Conservation (phyloP, 2,797 vertebrate genomes). For the Cephalopachus bancanus region DNA sequence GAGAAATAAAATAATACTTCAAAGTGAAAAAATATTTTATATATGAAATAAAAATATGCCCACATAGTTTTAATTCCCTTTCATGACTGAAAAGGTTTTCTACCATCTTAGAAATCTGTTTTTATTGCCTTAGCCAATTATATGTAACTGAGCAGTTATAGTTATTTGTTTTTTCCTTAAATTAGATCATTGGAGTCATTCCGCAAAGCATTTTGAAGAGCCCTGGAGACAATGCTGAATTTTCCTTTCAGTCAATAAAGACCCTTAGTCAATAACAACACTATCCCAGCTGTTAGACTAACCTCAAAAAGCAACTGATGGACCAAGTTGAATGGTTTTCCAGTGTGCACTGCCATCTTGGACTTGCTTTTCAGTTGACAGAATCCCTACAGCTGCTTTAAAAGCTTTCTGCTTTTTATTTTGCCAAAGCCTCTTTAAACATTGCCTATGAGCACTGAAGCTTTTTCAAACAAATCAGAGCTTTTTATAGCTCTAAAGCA, state of each 20-base stretch:
- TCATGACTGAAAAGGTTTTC: slow-evolving; percentile 28
- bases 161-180: not conserved
- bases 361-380: slow-evolving; percentile 65
- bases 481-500: slow-evolving; percentile 79
- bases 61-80: slow-evolving; percentile 52
- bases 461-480: slow-evolving; percentile 81
- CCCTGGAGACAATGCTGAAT: not conserved
- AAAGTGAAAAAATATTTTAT: slow-evolving; percentile 48
- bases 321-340: slow-evolving; percentile 55
- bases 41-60: slow-evolving; percentile 51
- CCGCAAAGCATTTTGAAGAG: slow-evolving; percentile 34
- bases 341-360: slow-evolving; percentile 65
- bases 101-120: slow-evolving; percentile 39
- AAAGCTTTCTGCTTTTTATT: slow-evolving; percentile 78
- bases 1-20: slow-evolving; percentile 41
- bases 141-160: not conserved
- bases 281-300: slow-evolving; percentile 19
- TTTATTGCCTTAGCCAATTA: slow-evolving; percentile 39
- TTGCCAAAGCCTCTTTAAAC: slow-evolving; percentile 83
- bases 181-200: slow-evolving; percentile 11
- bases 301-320: slow-evolving; percentile 59
- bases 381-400: slow-evolving; percentile 77
- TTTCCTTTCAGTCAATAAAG: not conserved
- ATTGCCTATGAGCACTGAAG: slow-evolving; percentile 76
- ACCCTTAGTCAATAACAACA: slow-evolving; percentile 41